phyloP scores from a whole-genome alignment of 2,797 vertebrate genomes.

The Microctenopoma steveboyesi region DNA sequence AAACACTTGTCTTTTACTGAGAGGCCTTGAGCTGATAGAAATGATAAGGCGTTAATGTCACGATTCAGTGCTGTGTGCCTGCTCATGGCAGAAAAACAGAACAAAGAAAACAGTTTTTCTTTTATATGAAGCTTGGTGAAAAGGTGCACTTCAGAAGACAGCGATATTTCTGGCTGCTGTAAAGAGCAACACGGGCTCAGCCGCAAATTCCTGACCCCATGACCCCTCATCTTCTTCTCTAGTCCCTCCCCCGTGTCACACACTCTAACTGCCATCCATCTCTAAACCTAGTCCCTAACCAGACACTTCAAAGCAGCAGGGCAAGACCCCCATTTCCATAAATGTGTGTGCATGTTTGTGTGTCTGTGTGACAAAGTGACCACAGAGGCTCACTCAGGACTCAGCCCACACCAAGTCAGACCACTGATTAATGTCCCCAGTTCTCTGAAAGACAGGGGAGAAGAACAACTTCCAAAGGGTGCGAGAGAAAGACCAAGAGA shows the following conservation, averaged over 20 bases:
- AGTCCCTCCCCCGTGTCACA: slow-evolving; percentile 36
- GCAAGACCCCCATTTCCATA: slow-evolving; percentile 60
- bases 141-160: background rate
- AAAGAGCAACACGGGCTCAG: slow-evolving; percentile 41
- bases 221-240: slow-evolving; percentile 39
- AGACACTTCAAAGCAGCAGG: slow-evolving; percentile 66
- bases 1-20: slow-evolving; percentile 34
- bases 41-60: slow-evolving; percentile 24
- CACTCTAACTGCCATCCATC: slow-evolving; percentile 63
- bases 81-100: slow-evolving; percentile 1
- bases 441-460: slow-evolving; percentile 22
- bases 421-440: slow-evolving; percentile 51
- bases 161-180: slow-evolving; percentile 6
- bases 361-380: slow-evolving; percentile 53
- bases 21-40: slow-evolving; percentile 31
- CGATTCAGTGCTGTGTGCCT: slow-evolving; percentile 8
- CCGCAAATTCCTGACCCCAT: slow-evolving; percentile 61
- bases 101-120: background rate
- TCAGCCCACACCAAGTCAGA: slow-evolving; percentile 41
- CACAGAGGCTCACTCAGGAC: slow-evolving; percentile 53
- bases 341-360: slow-evolving; percentile 44
- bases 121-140: slow-evolving; percentile 2
- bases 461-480: slow-evolving; percentile 26
- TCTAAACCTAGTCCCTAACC: slow-evolving; percentile 43
- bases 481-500: slow-evolving; percentile 42